phyloP scores from a whole-genome alignment of 2,113 vertebrate species.

The Axis porcinus region DNA sequence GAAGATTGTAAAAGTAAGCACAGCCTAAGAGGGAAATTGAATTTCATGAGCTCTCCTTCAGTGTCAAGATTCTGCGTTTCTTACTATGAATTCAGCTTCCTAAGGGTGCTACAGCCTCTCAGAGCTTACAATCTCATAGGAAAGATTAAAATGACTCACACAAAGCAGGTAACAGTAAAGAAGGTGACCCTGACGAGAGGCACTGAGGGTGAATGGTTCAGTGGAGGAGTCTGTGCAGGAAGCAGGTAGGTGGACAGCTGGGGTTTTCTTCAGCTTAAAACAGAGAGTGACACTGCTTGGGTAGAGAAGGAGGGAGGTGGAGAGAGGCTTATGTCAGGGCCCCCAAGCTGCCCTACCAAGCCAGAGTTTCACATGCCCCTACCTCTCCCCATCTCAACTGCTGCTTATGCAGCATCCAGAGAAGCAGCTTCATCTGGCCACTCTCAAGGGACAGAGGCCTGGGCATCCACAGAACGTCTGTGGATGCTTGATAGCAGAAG shows the following conservation, averaged over 20 bases:
- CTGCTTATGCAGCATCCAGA: neutral
- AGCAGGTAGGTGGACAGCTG: neutral
- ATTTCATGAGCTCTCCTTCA: conserved; percentile 39
- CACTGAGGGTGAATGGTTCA: neutral
- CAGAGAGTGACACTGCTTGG: neutral
- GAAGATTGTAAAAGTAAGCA: neutral
- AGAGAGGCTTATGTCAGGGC: neutral
- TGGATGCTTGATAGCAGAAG: neutral
- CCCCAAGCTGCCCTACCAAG: neutral
- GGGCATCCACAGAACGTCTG: neutral
- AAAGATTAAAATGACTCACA: neutral
- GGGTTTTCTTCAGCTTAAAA: neutral
- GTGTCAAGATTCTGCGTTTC: neutral
- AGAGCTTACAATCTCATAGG: neutral
- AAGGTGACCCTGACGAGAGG: neutral
- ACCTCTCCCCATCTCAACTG: too few species aligned
- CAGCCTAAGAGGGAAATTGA: neutral
- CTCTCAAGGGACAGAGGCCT: neutral
- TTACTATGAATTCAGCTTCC: neutral
- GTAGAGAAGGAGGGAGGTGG: neutral
- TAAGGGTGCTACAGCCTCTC: neutral
- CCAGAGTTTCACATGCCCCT: neutral
- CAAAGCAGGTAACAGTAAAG: neutral
- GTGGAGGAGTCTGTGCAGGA: neutral
- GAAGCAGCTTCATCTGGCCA: neutral